A percentile compares a stretch with the other conserved stretches of the same genome.
phyloP scores from a whole-genome alignment of 2,888 invertebrate genomes.

The Drosophila kuntzei region DNA sequence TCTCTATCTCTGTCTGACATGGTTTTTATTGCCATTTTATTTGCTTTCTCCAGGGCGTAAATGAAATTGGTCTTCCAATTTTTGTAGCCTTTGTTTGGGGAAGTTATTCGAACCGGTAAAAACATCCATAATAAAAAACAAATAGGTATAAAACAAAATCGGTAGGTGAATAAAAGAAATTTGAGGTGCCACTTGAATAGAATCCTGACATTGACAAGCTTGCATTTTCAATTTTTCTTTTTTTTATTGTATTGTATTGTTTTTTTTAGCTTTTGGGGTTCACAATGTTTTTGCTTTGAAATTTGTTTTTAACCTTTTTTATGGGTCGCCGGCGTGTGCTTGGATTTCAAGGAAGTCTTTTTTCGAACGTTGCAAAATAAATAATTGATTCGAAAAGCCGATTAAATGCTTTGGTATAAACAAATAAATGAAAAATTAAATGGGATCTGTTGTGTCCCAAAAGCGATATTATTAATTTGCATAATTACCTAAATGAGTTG shows the following conservation, averaged over 20 bases:
- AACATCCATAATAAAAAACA: slow-evolving; percentile 36
- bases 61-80: slow-evolving; percentile 44
- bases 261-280: slow-evolving; percentile 17
- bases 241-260: not conserved
- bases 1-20: slow-evolving; percentile 27
- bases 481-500: slow-evolving; percentile 72
- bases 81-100: slow-evolving; percentile 24
- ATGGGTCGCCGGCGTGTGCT: slow-evolving; percentile 46
- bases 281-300: slow-evolving; percentile 33
- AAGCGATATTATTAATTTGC: slow-evolving; percentile 56
- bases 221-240: slow-evolving; percentile 10
- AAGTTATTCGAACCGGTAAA: slow-evolving; percentile 36
- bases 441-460: slow-evolving; percentile 10
- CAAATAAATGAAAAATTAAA: slow-evolving; percentile 36
- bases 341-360: slow-evolving; percentile 30
- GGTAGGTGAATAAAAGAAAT: slow-evolving; percentile 46
- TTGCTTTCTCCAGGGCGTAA: slow-evolving; percentile 29
- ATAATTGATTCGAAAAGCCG: slow-evolving; percentile 58
- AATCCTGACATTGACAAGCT: slow-evolving; percentile 53
- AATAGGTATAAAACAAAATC: slow-evolving; percentile 35
- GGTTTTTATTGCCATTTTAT: slow-evolving; percentile 54
- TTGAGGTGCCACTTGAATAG: slow-evolving; percentile 65
- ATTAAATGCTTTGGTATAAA: slow-evolving; percentile 53
- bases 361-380: slow-evolving; percentile 28
- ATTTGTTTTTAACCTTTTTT: slow-evolving; percentile 15